Percentiles rank a stretch among this genome's conserved stretches.
phyloP scores from a whole-genome alignment of 2,888 invertebrate species.

The Exephanes ischioxanthus region DNA sequence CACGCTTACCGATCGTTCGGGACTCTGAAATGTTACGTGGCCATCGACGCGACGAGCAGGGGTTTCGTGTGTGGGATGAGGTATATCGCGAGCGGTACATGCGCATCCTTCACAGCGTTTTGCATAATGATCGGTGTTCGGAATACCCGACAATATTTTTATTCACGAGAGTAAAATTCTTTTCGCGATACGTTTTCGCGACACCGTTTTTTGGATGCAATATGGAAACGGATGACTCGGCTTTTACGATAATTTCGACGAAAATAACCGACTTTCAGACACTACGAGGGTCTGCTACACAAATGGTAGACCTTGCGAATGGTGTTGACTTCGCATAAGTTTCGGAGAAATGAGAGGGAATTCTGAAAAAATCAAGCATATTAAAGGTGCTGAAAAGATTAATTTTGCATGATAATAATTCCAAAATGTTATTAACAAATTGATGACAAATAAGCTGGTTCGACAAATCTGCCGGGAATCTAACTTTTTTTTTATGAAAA shows the following conservation, averaged over 20 bases:
- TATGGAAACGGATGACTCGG: background rate
- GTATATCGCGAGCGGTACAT: background rate
- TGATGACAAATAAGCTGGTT: no score
- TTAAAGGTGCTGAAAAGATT: no score
- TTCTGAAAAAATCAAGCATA: no score
- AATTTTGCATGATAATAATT: no score
- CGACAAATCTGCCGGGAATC: no score
- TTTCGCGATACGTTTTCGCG: background rate
- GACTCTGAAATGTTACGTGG: background rate
- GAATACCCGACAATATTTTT: conserved; percentile 8
- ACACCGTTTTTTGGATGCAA: background rate
- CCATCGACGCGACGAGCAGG: background rate
- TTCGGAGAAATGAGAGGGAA: no score
- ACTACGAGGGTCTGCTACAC: background rate
- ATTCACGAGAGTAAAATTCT: background rate
- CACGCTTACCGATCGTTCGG: conserved; percentile 1
- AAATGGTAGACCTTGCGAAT: background rate
- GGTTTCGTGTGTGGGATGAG: background rate
- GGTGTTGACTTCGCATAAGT: no score
- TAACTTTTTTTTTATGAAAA: no score
- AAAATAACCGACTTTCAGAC: conserved; percentile 4
- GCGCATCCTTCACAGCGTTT: conserved; percentile 18
- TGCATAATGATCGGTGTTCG: conserved; percentile 31
- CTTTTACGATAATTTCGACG: background rate
- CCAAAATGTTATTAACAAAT: no score